Base-by-base conservation (phyloP, 1,140 invertebrate genomes). In the Harpegnathos saltator region DNA sequence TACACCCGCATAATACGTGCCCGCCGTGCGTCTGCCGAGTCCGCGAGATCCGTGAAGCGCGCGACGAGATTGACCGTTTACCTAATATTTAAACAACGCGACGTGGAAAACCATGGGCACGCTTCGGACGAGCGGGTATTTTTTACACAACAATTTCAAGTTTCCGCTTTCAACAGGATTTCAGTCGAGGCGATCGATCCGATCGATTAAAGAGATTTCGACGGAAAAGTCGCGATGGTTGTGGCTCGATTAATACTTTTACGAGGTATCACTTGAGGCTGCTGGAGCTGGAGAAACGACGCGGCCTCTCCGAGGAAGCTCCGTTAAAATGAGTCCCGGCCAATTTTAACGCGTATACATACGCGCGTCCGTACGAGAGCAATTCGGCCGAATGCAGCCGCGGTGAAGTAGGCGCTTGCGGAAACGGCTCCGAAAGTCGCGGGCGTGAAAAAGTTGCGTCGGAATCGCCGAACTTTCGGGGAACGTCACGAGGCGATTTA, bases 1-100 rank as follows among this genome's bases (percentile, higher is more conserved):
- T 69, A 69, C 65, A 58, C 63, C 52, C 33, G 17, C 12, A 65
- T 78, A 59, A 78, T 78, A 77, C 48, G 52, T 48, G 38, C 4
- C n/a, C 62, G 38, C 4, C n/a, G 73, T 17, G 65, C 50, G 74
- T 69, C 75, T 44, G n/a, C 11, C 24, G 50, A 14, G 44, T 44
- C 7, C 22, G 15, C 65, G 24, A 14, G 15, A 19, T 15, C 9
- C 15, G 7, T 15, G 22, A 50, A 52, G 19, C 29, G 29, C n/a
- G 2, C 38, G n/a, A 26, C 19, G 14, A 26, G 29, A 50, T 62
- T 17, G 12, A n/a, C 38, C 7, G 38, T 44, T 33, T 7, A 7
- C 7, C 38, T 44, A 44, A n/a, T 74, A 61, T 56, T 38, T 44
- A 26, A 26, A 68, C n/a, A 9, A 24, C 26, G 11, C 56, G 9